Evolutionary conservation across 1,140 invertebrate species (phyloP), one percentile per base, ranked within the genome.

Genomic region (Heliconius nattereri): DNA sequence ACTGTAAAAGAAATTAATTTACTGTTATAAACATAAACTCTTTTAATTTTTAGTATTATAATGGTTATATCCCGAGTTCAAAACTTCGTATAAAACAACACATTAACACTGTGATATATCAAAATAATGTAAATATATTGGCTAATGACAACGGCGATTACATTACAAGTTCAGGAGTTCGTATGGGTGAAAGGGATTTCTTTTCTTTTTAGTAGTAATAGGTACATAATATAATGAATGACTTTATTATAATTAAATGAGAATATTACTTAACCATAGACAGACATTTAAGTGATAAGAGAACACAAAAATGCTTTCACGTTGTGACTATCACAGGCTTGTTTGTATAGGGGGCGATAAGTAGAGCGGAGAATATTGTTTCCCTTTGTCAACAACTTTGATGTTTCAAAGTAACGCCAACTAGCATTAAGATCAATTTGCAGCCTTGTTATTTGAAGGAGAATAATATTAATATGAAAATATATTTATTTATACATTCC

Each of bases 231-330:
- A 32, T 7, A 35, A 7, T 35, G 6, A 35, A 35, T 35, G 32
- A 35, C 32, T 35, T 13, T 13, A 76, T 66, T 76, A 11, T 60
- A 66, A 19, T 29, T 66, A 66, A 23, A 40, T 66, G 66, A 13
- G 29, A 20, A 70, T 13, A 45, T 66, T 70, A 60, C n/a, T 70
- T 76, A 45, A 78, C 52, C 71, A 35, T n/a, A 73, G n/a, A 57
- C 23, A 70, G 52, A 23, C 26, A 13, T 49, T 80, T 76, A 29
- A 75, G 66, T 29, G 49, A 77, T 80, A 79, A 40, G 74, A 76
- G 70, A 78, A 81, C 80, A 78, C 60, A 71, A 76, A 79, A 78
- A 86, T 81, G 85, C 86, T 90, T 88, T 89, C 86, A 86, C 85
- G 84, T 86, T 86, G 82, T 54, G 54, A 32, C 54, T 81, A 76